These are phyloP conservation scores for Dasypolia templi DNA, from an alignment of 2,888 invertebrate genomes.

Conservation along the genomic window DNA sequence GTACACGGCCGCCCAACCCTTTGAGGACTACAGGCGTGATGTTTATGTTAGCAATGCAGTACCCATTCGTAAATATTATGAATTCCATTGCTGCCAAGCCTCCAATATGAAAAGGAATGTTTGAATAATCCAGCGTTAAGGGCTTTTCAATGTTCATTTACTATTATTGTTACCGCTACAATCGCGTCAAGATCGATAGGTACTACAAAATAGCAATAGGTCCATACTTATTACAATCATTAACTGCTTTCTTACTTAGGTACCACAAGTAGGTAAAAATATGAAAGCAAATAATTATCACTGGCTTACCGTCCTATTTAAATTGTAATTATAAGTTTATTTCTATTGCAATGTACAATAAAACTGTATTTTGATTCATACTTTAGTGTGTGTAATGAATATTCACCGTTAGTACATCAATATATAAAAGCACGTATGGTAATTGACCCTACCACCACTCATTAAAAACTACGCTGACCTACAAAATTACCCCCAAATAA, in stretches of 20 bases:
- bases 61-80: neutral
- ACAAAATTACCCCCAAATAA: constrained; percentile 56
- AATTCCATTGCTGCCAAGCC: neutral
- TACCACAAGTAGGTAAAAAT: constrained; percentile 22
- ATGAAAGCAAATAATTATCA: constrained; percentile 16
- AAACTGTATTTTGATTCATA: neutral
- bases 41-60: neutral
- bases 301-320: neutral
- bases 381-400: too few species aligned
- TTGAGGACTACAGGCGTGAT: neutral
- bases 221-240: constrained; percentile 9
- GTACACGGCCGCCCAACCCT: too few species aligned
- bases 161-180: constrained; percentile 10
- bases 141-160: neutral
- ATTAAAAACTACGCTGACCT: constrained; percentile 42
- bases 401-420: neutral
- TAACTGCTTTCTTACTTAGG: neutral
- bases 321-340: too few species aligned
- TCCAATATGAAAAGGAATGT: neutral
- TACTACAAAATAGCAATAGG: constrained; percentile 7
- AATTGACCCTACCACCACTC: neutral
- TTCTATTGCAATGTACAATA: neutral
- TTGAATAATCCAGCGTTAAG: neutral
- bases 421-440: neutral
- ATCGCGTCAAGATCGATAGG: constrained; percentile 10